phyloP scores from a whole-genome alignment of 2,797 vertebrate genomes.

The Tragopan temminckii region DNA sequence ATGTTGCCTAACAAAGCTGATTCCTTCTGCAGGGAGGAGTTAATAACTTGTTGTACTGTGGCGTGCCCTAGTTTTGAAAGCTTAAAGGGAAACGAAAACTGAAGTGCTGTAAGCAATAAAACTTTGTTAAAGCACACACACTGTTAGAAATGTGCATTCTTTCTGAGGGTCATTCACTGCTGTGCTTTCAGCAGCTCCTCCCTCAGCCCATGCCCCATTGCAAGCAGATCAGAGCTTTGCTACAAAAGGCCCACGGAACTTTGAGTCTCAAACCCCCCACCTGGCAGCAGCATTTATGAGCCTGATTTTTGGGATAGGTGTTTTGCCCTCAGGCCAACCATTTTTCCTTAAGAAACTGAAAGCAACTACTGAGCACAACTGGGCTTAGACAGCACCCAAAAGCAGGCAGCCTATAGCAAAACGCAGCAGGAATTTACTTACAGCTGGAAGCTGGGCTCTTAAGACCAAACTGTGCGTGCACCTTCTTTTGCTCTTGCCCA shows the following conservation, averaged over 20 bases:
- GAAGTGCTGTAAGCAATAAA: conserved; percentile 27
- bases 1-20: neutral
- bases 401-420: neutral
- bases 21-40: neutral
- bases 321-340: neutral
- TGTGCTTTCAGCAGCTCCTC: neutral
- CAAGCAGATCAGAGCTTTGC: rapidly evolving
- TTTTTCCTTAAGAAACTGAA: neutral
- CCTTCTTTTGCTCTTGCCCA: neutral
- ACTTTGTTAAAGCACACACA: neutral
- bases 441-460: neutral
- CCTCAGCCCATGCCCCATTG: neutral
- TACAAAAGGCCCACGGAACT: neutral
- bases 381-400: neutral
- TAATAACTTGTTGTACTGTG: neutral
- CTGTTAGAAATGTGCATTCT: neutral
- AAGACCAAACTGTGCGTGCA: neutral
- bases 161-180: neutral
- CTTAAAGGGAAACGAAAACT: neutral
- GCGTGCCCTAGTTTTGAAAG: neutral
- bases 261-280: neutral
- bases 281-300: neutral
- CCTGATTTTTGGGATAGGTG: neutral
- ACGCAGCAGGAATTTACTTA: neutral
- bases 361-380: neutral